These are phyloP conservation scores for Agrotis ipsilon DNA, from an alignment of 2,888 invertebrate species.

Conservation along the genomic window DNA sequence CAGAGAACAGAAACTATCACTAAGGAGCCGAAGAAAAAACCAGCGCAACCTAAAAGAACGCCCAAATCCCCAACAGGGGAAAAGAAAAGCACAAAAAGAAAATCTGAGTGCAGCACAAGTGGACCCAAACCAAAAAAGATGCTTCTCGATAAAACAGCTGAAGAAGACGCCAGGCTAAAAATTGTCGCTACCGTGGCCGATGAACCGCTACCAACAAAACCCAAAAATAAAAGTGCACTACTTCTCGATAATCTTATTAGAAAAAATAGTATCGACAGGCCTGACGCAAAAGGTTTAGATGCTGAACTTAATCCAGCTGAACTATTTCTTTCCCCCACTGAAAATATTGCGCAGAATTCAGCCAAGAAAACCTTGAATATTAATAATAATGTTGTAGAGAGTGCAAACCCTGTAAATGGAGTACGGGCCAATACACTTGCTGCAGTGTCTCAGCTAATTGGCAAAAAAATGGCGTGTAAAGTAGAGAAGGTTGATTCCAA, in stretches of 20 bases:
- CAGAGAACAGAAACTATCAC: constrained; percentile 76
- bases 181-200: constrained; percentile 73
- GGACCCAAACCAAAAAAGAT: constrained; percentile 79
- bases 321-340: constrained; percentile 84
- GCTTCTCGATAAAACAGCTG: constrained; percentile 74
- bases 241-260: constrained; percentile 90
- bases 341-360: constrained; percentile 81
- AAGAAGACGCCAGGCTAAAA: constrained; percentile 79
- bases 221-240: constrained; percentile 87
- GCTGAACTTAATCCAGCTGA: constrained; percentile 85
- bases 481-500: constrained; percentile 85
- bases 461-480: constrained; percentile 86
- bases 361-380: constrained; percentile 86
- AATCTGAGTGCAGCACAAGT: constrained; percentile 76
- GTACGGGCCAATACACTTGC: constrained; percentile 83
- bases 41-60: constrained; percentile 74
- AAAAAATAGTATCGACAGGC: constrained; percentile 91
- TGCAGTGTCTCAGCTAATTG: constrained; percentile 84
- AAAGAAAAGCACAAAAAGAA: constrained; percentile 86
- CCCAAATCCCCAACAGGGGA: constrained; percentile 78
- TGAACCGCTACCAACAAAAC: constrained; percentile 75
- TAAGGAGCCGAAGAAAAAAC: constrained; percentile 82
- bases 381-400: constrained; percentile 88
- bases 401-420: constrained; percentile 75
- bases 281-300: constrained; percentile 83